Evolutionary conservation across 2,888 invertebrate species (phyloP), one percentile per base, ranked within the genome.

Genomic region (Drosophila cracens): DNA sequence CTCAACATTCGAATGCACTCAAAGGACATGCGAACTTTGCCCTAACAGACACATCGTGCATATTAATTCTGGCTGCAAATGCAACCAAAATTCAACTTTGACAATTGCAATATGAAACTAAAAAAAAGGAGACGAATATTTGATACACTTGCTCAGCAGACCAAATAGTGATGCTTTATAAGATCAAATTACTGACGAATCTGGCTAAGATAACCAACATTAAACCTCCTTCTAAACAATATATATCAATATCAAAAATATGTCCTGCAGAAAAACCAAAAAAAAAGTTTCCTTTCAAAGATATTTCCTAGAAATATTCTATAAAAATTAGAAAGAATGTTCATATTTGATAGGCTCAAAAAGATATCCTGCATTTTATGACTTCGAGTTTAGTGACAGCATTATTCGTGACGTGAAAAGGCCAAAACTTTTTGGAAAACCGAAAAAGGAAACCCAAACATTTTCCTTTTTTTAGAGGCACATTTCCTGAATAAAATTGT

Each of bases 11-110:
- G 51, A 76, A 69, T 76, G 74, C 79, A 78, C 64, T 59, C 79
- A 70, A 70, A 67, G 62, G 75, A 57, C 57, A 57, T 43, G 57
- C 57, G 43, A 43, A 31, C 21, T 43, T 57, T 43, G 29, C 21
- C 13, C 33, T 43, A 31, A 21, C 43, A 5, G 65, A 34, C 64
- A 52, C 43, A 87, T 79, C 74, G 75, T 79, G 80, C 70, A 83
- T 86, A 79, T 86, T 86, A 86, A 88, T 83, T 66, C 69, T 38
- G 63, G n/a, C 59, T 60, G 70, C 72, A 33, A 60, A 53, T 3
- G 13, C 58, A 33, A 57, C 11, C 34, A 49, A 63, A 77, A 68
- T 54, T 62, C 62, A 62, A 70, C 61, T 56, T 63, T 65, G 60
- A 51, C 53, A 65, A 29, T 66, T 52, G 60, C 48, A 58, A 67